A percentile compares a stretch with the other conserved stretches of the same genome.
Evolutionary conservation across 2,113 vertebrate genomes (phyloP).

Genomic region (Sapayoa aenigma): DNA sequence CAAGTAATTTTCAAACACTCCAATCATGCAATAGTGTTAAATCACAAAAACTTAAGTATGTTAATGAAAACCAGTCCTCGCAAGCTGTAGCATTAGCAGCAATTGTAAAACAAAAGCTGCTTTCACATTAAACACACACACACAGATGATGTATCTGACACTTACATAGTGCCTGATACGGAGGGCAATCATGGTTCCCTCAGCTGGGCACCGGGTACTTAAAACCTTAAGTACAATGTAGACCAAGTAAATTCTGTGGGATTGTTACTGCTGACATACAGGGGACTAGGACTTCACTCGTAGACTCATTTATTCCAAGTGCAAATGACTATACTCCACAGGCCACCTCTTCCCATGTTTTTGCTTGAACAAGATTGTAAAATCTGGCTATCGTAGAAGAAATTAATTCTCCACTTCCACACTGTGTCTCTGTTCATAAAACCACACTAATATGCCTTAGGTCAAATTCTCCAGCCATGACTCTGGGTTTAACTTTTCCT

Average conservation of each 20-base stretch:
- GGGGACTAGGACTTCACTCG: neutral
- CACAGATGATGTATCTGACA: neutral
- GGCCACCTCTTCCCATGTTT: neutral
- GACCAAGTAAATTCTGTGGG: neutral
- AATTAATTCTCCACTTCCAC: neutral
- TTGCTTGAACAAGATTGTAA: neutral
- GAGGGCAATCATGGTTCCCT: neutral
- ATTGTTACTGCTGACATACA: neutral
- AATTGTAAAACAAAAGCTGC: slow-evolving; percentile 53
- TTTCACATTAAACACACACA: slow-evolving; percentile 9
- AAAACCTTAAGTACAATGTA: neutral
- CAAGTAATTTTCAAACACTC: neutral
- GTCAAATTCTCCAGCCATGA: neutral
- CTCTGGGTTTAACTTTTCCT: neutral
- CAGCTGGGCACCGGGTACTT: neutral
- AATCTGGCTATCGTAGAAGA: neutral
- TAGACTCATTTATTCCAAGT: neutral
- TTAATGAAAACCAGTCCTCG: slow-evolving; percentile 54
- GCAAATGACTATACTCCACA: neutral
- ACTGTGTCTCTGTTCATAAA: neutral
- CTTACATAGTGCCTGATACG: neutral
- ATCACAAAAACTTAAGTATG: slow-evolving; percentile 34
- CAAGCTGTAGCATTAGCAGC: neutral
- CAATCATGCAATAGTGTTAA: slow-evolving; percentile 41
- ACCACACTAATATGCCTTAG: neutral